Conservation (phyloP, 2,113 vertebrate species). For the Lagopus leucura region DNA sequence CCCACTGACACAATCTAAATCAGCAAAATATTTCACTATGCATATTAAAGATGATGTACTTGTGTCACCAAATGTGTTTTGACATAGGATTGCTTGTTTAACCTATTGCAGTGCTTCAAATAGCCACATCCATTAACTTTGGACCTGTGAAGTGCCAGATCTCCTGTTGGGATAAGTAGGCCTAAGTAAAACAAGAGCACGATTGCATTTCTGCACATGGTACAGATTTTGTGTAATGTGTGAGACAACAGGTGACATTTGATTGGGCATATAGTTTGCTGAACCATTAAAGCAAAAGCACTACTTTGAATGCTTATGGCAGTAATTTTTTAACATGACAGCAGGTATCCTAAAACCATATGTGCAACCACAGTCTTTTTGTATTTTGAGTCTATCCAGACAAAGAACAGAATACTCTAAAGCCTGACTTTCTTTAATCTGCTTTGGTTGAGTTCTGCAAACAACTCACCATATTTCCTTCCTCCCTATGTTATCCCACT, state of each 20-base stretch:
- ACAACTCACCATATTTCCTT: background rate
- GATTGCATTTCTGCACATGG: background rate
- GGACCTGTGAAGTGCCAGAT: background rate
- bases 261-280: background rate
- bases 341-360: background rate
- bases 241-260: background rate
- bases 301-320: background rate
- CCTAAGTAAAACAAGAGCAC: background rate
- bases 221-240: background rate
- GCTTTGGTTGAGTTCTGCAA: background rate
- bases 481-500: background rate
- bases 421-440: background rate
- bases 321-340: background rate
- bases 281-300: background rate
- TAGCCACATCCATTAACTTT: background rate
- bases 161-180: background rate
- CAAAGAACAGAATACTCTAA: background rate
- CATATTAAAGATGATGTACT: background rate
- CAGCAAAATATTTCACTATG: background rate
- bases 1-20: background rate
- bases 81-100: background rate
- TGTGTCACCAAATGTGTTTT: background rate
- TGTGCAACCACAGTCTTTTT: background rate
- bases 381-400: background rate
- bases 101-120: background rate